Evolutionary conservation across 2,797 vertebrate species (phyloP).

Genomic region (Eulemur albifrons): DNA sequence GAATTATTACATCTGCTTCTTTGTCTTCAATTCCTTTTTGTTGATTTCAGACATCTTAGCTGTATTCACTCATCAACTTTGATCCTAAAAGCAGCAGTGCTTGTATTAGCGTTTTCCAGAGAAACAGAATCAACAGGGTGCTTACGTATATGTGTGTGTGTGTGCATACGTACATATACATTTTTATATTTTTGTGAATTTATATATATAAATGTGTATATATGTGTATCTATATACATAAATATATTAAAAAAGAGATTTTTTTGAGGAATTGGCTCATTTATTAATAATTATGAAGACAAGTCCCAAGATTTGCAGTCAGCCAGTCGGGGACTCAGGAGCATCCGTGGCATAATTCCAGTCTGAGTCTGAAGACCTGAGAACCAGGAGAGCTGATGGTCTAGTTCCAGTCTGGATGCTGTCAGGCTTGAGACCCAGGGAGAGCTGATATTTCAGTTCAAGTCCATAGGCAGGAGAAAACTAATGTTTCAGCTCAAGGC

Average conservation of each 20-base stretch:
- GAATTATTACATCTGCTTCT: not conserved
- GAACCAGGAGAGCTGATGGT: not conserved
- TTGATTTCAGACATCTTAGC: not conserved
- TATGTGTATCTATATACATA: not conserved
- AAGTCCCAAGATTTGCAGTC: not conserved
- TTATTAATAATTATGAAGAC: not conserved
- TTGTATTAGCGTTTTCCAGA: slow-evolving; percentile 4
- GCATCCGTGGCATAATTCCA: too few species aligned
- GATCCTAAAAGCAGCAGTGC: not conserved
- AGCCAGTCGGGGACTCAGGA: not conserved
- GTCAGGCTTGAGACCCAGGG: not conserved
- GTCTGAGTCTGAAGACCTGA: not conserved
- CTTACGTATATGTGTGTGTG: not conserved
- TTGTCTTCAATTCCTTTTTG: not conserved
- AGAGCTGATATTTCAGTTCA: not conserved
- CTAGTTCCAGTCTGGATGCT: not conserved
- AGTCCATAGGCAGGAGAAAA: not conserved
- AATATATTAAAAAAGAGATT: not conserved
- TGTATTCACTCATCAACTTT: not conserved
- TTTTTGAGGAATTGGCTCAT: not conserved
- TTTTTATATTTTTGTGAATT: not conserved
- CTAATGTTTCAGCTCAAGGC: not conserved
- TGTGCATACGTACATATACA: not conserved
- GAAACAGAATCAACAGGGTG: not conserved
- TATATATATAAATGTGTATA: not conserved